Evolutionary conservation across 2,113 vertebrate species (phyloP), one percentile per base, ranked within the genome.

Genomic region (Pachypanchax playfairii): DNA sequence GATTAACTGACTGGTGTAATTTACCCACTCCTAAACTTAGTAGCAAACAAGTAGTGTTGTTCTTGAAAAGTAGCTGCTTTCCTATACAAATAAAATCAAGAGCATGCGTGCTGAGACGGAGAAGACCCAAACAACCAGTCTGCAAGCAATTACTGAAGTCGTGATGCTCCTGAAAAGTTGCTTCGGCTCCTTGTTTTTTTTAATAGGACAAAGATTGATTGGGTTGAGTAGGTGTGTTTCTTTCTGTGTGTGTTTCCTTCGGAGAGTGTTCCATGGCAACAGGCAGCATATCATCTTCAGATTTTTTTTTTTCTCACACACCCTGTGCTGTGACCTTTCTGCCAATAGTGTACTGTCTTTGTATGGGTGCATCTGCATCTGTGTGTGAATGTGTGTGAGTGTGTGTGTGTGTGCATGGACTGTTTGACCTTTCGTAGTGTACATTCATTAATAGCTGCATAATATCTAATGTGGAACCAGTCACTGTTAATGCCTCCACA

Each of bases 221-320:
- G 51, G 48, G 56, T 0, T 63, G 75, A 71, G 85, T 78, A 61
- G 56, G 79, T 77, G 73, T 77, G 26, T 54, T 36, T 65, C 21
- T 56, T 12, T 68, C 55, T 80, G 56, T 60, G 60, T 73, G 15
- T 43, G 43, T 72, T 63, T 62, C 48, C 46, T 18, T 50, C 35
- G 2, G 65, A 51, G 26, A 69, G 39, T 71, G 85, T 71, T 84
- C 85, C 87, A 88, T 91, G 84, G 88, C 90, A 91, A 90, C 87
- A 88, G 77, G 85, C 86, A 69, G 62, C 76, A 69, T 60, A 79
- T 84, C 75, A 42, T 75, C 79, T 74, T 84, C 69, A 77, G 73
- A 85, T 80, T 74, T 88, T 67, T 57, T n/a, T 66, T 69, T 64
- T 60, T 77, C 71, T 74, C 65, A 41, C 63, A 56, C 69, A 47